Base-by-base conservation (phyloP, 2,113 vertebrate genomes). In the Daphoenositta chrysoptera region DNA sequence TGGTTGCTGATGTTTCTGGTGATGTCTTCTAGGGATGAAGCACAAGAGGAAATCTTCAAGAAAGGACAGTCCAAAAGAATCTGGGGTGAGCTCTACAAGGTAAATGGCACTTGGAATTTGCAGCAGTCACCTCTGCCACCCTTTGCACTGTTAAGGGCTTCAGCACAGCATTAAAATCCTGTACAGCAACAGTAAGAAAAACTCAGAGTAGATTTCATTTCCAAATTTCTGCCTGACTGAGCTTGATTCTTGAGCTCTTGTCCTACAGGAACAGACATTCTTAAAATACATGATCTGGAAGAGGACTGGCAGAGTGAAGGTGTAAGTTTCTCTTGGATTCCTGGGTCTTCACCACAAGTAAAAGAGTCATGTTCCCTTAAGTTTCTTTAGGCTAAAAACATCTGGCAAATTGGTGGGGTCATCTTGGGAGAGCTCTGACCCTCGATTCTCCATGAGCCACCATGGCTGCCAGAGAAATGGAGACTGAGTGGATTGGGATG, bases 31-130 rank as follows among this genome's bases (percentile, higher is more conserved):
- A 99, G 99, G 91, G 97, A 98, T 18, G 99, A 99, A 97, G 98
- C 89, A 19, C 98, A 98, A 53, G 99, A 99, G 92, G 99, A 99
- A 80, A 99, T 99, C 76, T 99, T 98, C 94, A 99, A 99, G 96
- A 99, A 99, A 96, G 99, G 99, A 42, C 99, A 99, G 79, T 99
- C 99, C 71, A 99, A 97, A 94, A 98, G 99, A 96, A 99, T 99
- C 97, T 99, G 99, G 99, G 99, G 99, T 58, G 99, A 99, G 85
- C 99, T 99, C 44, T 99, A 99, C 94, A 99, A 99, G 99, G 99
- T 99, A 97, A 89, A 89, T 21, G 13, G 1, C 0, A 0, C 5
- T 68, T 60, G 20, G 4, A 14, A 5, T 50, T 69, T 22, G 6
- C 37, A 68, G 58, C 63, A 48, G 24, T 39, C n/a, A 2, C 6